Evolutionary conservation across 92 coral and sea anemone genomes (phyloP), one percentile per base, ranked within the genome.

Genomic region (Diadumene lineata): DNA sequence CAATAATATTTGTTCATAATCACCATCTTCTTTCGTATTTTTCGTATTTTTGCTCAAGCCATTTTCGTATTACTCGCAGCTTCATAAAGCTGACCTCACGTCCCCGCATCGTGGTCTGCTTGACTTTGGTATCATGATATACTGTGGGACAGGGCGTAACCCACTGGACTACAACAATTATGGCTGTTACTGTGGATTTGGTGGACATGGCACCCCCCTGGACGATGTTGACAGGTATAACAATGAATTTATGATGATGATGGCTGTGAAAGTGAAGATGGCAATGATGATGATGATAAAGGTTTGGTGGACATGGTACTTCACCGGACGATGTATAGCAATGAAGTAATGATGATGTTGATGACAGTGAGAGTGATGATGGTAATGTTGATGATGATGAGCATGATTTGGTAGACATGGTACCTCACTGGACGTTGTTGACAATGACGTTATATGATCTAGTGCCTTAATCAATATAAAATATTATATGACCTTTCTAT

Each of bases 131-230:
- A 0, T 30, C 21, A 86, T 86, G 87, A 82, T 86, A 15, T 4
- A 66, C 29, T 82, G 87, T 43, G 84, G 80, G 1, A 78, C 91
- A 56, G 64, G 81, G 18, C 77, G 91, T 28, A 77, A 60, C 31
- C 74, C 84, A 0, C 24, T 72, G 18, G 81, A 86, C 43, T 86
- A 70, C 34, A 73, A 60, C 61, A 75, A 68, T 27, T 86, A 82
- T 63, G 91, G 91, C n/a, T 86, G 91, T 21, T 82, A 81, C 69
- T 86, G 91, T 55, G 87, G 91, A 1, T 50, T 72, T 34, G 76
- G 80, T 13, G 91, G 87, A 32, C 64, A 78, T 28, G 91, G 91
- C 3, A 29, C 11, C 22, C 81, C 87, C 9, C 66, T 86, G 64
- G 87, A 86, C 65, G 77, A 68, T n/a, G 66, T 86, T 26, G 91